phyloP scores from a whole-genome alignment of 2,797 vertebrate genomes.

The Morus bassanus region DNA sequence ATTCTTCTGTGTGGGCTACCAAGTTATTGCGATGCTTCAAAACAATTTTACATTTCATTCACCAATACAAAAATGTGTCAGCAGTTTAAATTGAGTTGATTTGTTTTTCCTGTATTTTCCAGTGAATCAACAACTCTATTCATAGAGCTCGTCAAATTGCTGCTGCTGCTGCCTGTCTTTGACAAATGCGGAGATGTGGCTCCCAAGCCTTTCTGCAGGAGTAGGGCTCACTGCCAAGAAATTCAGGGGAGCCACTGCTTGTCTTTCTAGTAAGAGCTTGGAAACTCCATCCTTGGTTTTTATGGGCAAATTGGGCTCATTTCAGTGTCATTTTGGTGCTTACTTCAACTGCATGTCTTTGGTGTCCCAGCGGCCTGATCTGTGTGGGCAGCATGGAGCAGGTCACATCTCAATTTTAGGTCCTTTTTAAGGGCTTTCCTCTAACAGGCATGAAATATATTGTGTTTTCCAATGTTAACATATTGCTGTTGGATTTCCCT shows the following conservation, averaged over 20 bases:
- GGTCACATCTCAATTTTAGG: neutral
- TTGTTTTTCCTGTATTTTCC: neutral
- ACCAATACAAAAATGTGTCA: neutral
- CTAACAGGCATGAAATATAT: neutral
- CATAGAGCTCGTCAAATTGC: neutral
- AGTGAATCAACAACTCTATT: constrained; percentile 5
- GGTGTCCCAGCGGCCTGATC: neutral
- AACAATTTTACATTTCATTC: neutral
- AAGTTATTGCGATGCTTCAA: neutral
- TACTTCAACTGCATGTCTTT: neutral
- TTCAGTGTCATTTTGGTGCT: neutral
- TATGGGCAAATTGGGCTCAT: neutral
- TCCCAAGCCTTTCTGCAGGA: neutral
- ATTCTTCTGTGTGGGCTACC: neutral
- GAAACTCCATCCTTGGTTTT: neutral
- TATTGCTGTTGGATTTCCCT: neutral
- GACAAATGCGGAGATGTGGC: rapidly evolving
- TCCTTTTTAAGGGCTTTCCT: neutral
- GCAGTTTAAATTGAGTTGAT: neutral
- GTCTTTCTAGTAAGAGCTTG: neutral
- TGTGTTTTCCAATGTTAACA: neutral
- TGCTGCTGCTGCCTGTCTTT: neutral
- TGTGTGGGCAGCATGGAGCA: neutral
- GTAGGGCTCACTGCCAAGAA: neutral
- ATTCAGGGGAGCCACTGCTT: neutral